Percentiles rank a stretch among this genome's conserved stretches.
Evolutionary conservation across 92 coral and sea anemone genomes (phyloP).

Genomic region (Phenganax subtilis): DNA sequence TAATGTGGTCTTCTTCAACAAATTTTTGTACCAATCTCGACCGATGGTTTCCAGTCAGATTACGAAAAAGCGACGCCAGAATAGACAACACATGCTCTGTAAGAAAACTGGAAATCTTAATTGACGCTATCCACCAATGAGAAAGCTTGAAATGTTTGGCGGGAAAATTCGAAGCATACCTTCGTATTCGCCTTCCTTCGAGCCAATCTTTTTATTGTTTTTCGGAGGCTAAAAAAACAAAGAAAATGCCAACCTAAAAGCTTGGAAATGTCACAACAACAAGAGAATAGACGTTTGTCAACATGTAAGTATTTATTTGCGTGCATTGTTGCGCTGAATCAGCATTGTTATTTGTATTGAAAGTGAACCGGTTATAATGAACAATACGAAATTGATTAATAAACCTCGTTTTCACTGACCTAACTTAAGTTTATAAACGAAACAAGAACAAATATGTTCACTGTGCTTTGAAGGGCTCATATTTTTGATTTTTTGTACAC

Average conservation of each 20-base stretch:
- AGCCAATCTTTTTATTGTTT: constrained; percentile 79
- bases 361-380: too few relatives aligned
- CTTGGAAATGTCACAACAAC: neutral
- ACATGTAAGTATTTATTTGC: neutral
- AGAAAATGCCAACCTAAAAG: neutral
- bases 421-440: too few relatives aligned
- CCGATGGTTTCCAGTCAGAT: constrained; percentile 65
- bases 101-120: neutral
- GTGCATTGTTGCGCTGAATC: neutral
- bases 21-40: constrained; percentile 89
- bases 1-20: constrained; percentile 89
- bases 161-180: constrained; percentile 44
- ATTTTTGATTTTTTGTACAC: too few relatives aligned
- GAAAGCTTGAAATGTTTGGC: neutral
- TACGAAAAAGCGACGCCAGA: constrained; percentile 80
- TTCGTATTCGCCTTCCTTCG: constrained; percentile 76
- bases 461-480: too few relatives aligned
- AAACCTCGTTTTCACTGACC: too few relatives aligned
- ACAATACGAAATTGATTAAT: too few relatives aligned
- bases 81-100: constrained; percentile 80
- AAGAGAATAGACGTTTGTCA: neutral
- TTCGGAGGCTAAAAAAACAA: constrained; percentile 67
- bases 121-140: neutral
- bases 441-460: too few relatives aligned
- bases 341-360: neutral